phyloP scores from a whole-genome alignment of 1,140 invertebrate genomes.

The Pygmarrhopalites habei region DNA sequence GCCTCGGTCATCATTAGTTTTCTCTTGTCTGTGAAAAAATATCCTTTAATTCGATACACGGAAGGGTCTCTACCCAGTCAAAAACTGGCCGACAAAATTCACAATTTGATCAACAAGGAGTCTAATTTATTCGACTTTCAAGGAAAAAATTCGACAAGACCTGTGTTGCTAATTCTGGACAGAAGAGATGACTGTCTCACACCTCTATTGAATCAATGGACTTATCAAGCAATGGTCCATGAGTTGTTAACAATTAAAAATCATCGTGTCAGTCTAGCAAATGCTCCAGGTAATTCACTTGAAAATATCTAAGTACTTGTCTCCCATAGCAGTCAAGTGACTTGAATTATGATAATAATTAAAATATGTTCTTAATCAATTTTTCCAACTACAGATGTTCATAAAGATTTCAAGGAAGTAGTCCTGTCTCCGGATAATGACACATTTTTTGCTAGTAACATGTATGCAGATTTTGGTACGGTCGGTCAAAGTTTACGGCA shows the following conservation, averaged over 20 bases:
- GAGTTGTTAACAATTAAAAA: slow-evolving; percentile 91
- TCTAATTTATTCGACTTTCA: slow-evolving; percentile 77
- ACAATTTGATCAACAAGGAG: slow-evolving; percentile 78
- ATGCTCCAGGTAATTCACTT: slow-evolving; percentile 68
- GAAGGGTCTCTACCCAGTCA: slow-evolving; percentile 76
- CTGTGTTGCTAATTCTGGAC: slow-evolving; percentile 80
- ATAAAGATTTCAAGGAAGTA: slow-evolving; percentile 83
- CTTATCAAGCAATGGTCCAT: slow-evolving; percentile 99
- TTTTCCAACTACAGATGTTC: slow-evolving; percentile 42
- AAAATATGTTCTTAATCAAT: background rate
- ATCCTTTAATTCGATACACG: slow-evolving; percentile 86
- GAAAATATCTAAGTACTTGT: background rate
- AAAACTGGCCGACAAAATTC: slow-evolving; percentile 73
- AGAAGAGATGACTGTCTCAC: slow-evolving; percentile 90
- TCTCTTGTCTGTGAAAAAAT: slow-evolving; percentile 84
- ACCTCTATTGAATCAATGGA: slow-evolving; percentile 97
- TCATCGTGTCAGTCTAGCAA: slow-evolving; percentile 83
- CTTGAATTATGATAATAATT: background rate
- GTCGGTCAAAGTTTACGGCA: slow-evolving; percentile 95
- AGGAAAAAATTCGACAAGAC: slow-evolving; percentile 59
- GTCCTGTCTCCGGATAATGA: slow-evolving; percentile 92
- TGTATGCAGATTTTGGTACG: slow-evolving; percentile 96
- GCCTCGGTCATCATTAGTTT: slow-evolving; percentile 78
- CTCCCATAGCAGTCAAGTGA: background rate
- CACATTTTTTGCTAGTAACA: slow-evolving; percentile 94